phyloP scores from a whole-genome alignment of 2,113 vertebrate genomes.

The Cavia aperea region DNA sequence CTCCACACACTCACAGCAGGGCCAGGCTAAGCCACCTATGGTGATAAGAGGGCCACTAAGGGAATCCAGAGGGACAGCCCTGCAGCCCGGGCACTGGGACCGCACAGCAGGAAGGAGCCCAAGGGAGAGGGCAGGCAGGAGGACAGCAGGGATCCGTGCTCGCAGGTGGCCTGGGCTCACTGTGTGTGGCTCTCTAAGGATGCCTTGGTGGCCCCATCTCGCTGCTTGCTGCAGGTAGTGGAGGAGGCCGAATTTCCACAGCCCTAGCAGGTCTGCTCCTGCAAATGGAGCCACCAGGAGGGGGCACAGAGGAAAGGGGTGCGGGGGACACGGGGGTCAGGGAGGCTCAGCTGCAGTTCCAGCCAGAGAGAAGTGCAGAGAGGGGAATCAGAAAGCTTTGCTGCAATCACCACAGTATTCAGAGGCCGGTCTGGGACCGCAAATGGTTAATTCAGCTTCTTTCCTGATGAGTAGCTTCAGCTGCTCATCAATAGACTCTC shows the following conservation, averaged over 20 bases:
- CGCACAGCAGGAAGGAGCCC: neutral
- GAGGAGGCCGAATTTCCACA: neutral
- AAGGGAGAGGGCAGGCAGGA: accelerated
- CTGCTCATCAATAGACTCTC: constrained; percentile 79
- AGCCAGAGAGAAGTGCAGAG: neutral
- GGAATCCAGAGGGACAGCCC: neutral
- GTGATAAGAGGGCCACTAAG: neutral
- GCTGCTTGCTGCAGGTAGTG: neutral
- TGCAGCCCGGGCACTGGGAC: neutral
- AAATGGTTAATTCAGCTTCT: constrained; percentile 71
- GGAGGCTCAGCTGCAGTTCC: neutral
- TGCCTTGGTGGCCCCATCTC: no score
- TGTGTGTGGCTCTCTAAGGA: neutral
- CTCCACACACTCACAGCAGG: neutral
- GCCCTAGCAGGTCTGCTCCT: neutral
- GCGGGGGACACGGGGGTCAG: neutral
- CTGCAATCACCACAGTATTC: neutral
- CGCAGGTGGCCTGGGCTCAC: no score
- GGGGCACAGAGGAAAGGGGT: neutral
- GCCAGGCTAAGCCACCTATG: neutral
- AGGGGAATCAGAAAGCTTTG: neutral
- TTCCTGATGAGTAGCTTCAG: constrained; percentile 76
- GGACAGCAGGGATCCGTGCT: neutral
- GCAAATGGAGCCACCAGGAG: neutral
- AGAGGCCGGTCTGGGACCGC: neutral